Evolutionary conservation across 2,888 invertebrate genomes (phyloP), one percentile per base, ranked within the genome.

Genomic region (Molanna angustata): DNA sequence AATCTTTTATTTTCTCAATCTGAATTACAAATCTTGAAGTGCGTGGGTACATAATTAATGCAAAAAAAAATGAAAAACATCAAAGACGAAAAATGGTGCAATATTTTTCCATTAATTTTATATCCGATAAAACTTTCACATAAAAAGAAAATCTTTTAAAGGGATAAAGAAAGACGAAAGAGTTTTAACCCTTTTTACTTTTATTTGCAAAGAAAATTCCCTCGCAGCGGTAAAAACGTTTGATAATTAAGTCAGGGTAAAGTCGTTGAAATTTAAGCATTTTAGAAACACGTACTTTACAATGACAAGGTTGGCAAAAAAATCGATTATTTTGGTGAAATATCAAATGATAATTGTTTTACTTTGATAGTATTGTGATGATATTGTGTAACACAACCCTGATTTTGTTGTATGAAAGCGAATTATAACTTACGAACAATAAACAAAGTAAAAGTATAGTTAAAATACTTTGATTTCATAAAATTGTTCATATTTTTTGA

Each of bases 211-310:
- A 27, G 20, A 20, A 35, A 41, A 41, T 32, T 17, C 42, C 32
- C 42, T 49, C 50, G 35, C 39, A 33, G 22, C 40, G 14, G 46
- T 44, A 35, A 22, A 47, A 53, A 47, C 53, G 44, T 53, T 56
- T 53, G 50, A 56, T 56, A 56, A 56, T 56, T 56, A 56, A 56
- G 50, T 56, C 56, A 21, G 21, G 9, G 41, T 16, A 50, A 53
- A 46, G 40, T 50, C 47, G 45, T 44, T 49, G 22, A 53, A 53
- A 50, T 56, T 52, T 48, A 37, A 56, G 18, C 52, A 49, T 48
- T 51, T 52, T 31, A 56, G 49, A 46, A 32, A 48, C 35, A 22
- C 19, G 18, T 31, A 14, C 17, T 41, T 49, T 19, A 14, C 19
- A 45, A 45, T 35, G 40, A 31, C 39, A 49, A 40, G 37, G 39